Evolutionary conservation across 2,888 invertebrate genomes (phyloP).

Genomic region (Volucella inflata): DNA sequence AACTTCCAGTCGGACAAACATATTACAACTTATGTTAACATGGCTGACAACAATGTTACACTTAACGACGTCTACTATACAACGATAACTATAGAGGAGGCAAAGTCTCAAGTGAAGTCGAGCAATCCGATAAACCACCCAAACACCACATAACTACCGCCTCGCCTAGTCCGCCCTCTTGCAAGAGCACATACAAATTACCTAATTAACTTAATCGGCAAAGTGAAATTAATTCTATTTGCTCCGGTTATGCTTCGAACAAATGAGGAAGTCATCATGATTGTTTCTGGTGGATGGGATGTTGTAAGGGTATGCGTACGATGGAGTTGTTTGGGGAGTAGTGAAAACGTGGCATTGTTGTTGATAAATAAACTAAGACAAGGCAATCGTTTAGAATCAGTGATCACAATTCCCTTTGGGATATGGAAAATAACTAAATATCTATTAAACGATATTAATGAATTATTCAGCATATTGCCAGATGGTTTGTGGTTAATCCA

Average conservation of each 20-base stretch:
- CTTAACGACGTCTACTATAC: slow-evolving; percentile 33
- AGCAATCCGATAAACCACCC: slow-evolving; percentile 36
- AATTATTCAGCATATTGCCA: slow-evolving; percentile 41
- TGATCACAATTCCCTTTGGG: slow-evolving; percentile 35
- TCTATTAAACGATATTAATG: slow-evolving; percentile 51
- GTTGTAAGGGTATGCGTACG: neutral
- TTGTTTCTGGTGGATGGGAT: neutral
- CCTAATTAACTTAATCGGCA: slow-evolving; percentile 70
- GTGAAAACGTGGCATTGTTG: neutral
- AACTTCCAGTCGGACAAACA: slow-evolving; percentile 35
- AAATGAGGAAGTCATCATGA: slow-evolving; percentile 40
- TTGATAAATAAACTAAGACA: slow-evolving; percentile 39
- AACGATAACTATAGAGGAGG: slow-evolving; percentile 8
- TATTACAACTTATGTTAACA: slow-evolving; percentile 61
- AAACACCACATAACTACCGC: slow-evolving; percentile 5
- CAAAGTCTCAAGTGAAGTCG: slow-evolving; percentile 21
- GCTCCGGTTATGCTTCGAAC: slow-evolving; percentile 53
- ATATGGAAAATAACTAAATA: slow-evolving; percentile 47
- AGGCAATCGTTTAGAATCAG: slow-evolving; percentile 12
- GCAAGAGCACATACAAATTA: slow-evolving; percentile 68
- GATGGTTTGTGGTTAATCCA: slow-evolving; percentile 34
- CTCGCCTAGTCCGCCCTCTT: neutral
- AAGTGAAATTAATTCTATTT: slow-evolving; percentile 72
- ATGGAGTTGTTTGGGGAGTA: neutral
- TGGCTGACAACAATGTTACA: slow-evolving; percentile 58